Base-by-base conservation (phyloP, 2,888 invertebrate genomes). In the Oscheius onirici region DNA sequence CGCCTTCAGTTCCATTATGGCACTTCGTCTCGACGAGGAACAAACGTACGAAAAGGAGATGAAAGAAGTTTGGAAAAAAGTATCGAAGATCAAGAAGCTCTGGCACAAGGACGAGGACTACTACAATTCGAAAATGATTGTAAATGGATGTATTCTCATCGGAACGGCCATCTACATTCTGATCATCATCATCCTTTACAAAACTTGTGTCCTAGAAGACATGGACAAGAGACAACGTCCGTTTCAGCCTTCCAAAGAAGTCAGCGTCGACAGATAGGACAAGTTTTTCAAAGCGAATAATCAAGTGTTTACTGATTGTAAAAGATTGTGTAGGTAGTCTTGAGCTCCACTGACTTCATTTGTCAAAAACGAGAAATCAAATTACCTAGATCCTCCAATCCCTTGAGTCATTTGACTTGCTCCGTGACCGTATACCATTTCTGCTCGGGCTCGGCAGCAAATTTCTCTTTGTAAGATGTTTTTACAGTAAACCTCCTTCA, bases 211-310 rank as follows among this genome's bases (percentile, higher is more conserved):
- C 3, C 52, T 24, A 5, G 52, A 17, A 3, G 55, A 55, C 11
- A 55, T 55, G 55, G 55, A 55, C 28, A 24, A 55, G 55, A 20
- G 55, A 28, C 24, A 15, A 55, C 24, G 10, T 2, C 55, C 55
- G 24, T n/a, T 13, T 15, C n/a, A n/a, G 11, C 26, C 24, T 11
- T 24, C 26, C 3, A 24, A 26, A 28, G 55, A 55, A 13, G 20
- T 3, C 46, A 46, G n/a, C 11, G 3, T 46, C 8, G 34, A 34
- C 34, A 34, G 8, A 34, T 34, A 34, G 34, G 34, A 34, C n/a
- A n/a, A n/a, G n/a, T n/a, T n/a, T n/a, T n/a, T n/a, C n/a, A n/a
- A 8, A 8, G 34, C 8, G 34, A 34, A 34, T 34, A 34, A 34
- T 6, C 3, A 34, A 34, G 34, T 34, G 8, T 34, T 34, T 34